Conservation (phyloP, 2,888 invertebrate species). For the Sarcophaga rosellei region DNA sequence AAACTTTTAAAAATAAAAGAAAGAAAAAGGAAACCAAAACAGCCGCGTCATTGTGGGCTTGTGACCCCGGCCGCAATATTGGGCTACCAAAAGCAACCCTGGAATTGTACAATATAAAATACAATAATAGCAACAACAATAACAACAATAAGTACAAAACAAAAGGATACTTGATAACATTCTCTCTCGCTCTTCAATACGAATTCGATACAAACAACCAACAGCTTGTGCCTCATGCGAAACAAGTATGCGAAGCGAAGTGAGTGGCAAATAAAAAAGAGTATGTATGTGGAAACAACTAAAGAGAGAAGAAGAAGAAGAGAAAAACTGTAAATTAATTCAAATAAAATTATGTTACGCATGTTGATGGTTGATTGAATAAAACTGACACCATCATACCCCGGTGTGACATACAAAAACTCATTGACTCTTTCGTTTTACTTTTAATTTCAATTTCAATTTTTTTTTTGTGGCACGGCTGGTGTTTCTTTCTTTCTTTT, state of each 20-base stretch:
- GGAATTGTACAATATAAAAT: slow-evolving; percentile 60
- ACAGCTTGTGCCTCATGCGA: slow-evolving; percentile 43
- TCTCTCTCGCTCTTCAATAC: not conserved
- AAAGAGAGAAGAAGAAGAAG: slow-evolving; percentile 4
- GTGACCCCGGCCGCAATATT: slow-evolving; percentile 77
- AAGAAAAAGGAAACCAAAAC: slow-evolving; percentile 68
- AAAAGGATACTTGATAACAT: slow-evolving; percentile 66
- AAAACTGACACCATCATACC: slow-evolving; percentile 63
- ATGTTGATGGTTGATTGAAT: slow-evolving; percentile 67
- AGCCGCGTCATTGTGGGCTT: slow-evolving; percentile 76
- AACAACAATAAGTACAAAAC: slow-evolving; percentile 40
- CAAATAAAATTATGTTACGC: slow-evolving; percentile 67
- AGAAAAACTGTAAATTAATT: slow-evolving; percentile 59
- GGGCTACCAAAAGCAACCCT: slow-evolving; percentile 79
- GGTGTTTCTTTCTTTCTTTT: slow-evolving; percentile 37
- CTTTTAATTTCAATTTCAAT: not conserved
- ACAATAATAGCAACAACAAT: slow-evolving; percentile 13
- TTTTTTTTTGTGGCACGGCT: slow-evolving; percentile 45
- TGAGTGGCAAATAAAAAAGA: too few relatives aligned
- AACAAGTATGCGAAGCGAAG: not conserved
- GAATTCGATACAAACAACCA: slow-evolving; percentile 63
- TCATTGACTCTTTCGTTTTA: slow-evolving; percentile 55
- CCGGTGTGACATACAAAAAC: slow-evolving; percentile 59
- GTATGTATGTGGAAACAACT: slow-evolving; percentile 11
- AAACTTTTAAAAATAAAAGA: not conserved